Evolutionary conservation across 2,113 vertebrate genomes (phyloP), one percentile per base, ranked within the genome.

Genomic region (Noturus placidus): DNA sequence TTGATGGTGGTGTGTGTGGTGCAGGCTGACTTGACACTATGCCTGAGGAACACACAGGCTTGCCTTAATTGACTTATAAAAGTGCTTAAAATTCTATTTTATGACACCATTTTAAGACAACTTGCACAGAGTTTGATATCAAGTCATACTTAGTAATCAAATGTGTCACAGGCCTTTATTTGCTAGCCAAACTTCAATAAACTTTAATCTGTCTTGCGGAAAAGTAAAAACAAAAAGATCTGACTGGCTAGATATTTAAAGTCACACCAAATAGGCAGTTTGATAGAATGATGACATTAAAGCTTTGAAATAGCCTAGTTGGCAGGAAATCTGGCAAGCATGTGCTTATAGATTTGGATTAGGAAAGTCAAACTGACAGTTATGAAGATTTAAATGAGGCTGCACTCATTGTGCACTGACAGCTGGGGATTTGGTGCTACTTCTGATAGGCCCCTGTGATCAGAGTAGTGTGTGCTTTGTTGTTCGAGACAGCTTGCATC

Each of bases 41-140:
- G 83, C 90, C 42, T 90, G 67, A 84, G 87, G 91, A 91, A 92
- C 87, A 90, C 90, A 92, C 91, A 92, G 82, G 81, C 80, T 84
- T 87, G 91, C 89, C 91, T 94, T 95, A 95, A 95, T 93, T 95
- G 93, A 93, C 95, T 95, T 92, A 88, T 95, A 95, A 94, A 95
- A 93, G 78, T 85, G 90, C 91, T 90, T 92, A 91, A 93, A 93
- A 91, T 91, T 87, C 91, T 91, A 90, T 93, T 94, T 95, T 93
- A 94, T 94, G 89, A 91, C 92, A 92, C 87, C 91, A 89, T 92
- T 92, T 94, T 93, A 90, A 92, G 92, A 92, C 90, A 90, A 92
- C 91, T 90, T 86, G 22, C 91, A 91, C 83, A 88, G 84, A 90
- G 91, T 93, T 95, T 93, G 93, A 93, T 91, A 92, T 95, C 94